Evolutionary conservation across 2,797 vertebrate species (phyloP).

Genomic region (Halcyon chelicuti): DNA sequence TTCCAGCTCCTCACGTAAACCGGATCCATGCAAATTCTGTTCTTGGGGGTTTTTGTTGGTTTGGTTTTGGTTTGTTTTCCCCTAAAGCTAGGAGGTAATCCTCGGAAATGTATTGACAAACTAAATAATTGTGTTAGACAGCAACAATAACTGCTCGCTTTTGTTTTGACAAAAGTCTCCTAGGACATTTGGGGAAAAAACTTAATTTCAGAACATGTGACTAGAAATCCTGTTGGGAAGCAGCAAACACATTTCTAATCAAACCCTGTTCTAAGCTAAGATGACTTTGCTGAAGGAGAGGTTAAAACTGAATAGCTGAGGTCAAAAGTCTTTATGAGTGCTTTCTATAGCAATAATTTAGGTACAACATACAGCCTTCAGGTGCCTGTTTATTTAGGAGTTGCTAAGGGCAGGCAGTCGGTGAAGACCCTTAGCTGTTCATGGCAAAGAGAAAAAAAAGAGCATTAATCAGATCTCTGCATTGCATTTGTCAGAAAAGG

Average conservation of each 20-base stretch:
- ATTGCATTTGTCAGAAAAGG: not conserved
- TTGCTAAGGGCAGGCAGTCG: not conserved
- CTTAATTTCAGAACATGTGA: not conserved
- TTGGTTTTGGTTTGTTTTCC: rapidly evolving
- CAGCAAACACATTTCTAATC: not conserved
- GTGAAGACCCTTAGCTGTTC: not conserved
- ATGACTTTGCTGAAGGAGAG: not conserved
- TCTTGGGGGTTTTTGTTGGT: not conserved
- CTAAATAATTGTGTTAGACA: not conserved
- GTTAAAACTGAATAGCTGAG: not conserved
- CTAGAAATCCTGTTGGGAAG: not conserved
- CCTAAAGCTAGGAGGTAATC: not conserved
- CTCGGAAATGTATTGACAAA: not conserved
- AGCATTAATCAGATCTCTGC: not conserved
- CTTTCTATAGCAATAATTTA: conserved; percentile 27
- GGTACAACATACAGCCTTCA: not conserved
- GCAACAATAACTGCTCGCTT: not conserved
- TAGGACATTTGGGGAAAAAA: not conserved
- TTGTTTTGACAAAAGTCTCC: not conserved
- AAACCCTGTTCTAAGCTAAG: not conserved
- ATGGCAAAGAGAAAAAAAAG: not conserved
- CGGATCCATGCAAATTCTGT: not conserved
- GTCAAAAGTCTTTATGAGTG: conserved; percentile 17
- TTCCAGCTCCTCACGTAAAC: not conserved
- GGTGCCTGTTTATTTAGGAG: not conserved